phyloP scores from a whole-genome alignment of 2,113 vertebrate genomes.

The Hipposideros armiger region DNA sequence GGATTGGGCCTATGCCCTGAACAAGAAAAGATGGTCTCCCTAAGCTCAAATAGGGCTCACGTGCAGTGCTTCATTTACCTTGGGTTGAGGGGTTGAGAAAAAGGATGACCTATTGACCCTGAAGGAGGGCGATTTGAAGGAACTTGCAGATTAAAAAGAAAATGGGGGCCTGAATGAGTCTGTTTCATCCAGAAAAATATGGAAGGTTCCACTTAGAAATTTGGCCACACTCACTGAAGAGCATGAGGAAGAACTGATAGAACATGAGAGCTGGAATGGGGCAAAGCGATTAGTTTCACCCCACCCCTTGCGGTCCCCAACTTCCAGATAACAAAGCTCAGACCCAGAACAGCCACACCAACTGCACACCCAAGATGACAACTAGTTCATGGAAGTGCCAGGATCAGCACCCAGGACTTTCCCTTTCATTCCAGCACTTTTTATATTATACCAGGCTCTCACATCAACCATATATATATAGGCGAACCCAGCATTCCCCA shows the following conservation, averaged over 20 bases:
- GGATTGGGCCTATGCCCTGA: background rate
- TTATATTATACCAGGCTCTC: background rate
- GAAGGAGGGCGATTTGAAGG: background rate
- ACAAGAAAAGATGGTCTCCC: background rate
- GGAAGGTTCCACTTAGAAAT: background rate
- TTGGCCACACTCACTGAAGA: background rate
- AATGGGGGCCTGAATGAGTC: background rate
- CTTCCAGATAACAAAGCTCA: slow-evolving; percentile 45
- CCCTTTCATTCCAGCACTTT: background rate
- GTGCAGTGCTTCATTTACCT: background rate
- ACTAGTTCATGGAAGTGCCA: background rate
- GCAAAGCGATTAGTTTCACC: background rate
- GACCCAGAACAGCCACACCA: background rate
- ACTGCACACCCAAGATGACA: background rate
- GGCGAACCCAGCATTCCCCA: background rate
- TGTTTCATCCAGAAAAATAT: slow-evolving; percentile 32
- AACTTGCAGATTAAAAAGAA: background rate
- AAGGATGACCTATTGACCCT: background rate
- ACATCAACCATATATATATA: background rate
- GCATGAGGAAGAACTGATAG: background rate
- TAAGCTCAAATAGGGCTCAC: background rate
- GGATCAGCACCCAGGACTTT: background rate
- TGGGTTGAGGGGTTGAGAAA: background rate
- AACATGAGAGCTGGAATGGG: accelerated
- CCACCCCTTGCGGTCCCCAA: background rate